phyloP scores from a whole-genome alignment of 2,797 vertebrate genomes.

The Kryptopterus vitreolus region DNA sequence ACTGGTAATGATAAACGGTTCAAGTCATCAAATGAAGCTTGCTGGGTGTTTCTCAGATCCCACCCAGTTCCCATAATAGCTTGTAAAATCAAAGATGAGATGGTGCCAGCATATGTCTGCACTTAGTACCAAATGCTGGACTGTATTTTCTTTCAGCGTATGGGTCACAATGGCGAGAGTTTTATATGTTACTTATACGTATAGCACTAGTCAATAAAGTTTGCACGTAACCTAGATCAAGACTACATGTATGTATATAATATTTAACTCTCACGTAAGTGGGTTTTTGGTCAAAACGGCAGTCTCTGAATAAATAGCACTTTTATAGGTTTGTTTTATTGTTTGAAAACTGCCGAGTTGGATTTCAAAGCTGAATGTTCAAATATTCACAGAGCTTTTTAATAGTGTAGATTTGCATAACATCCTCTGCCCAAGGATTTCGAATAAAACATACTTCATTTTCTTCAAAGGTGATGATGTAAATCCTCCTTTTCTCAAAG shows the following conservation, averaged over 20 bases:
- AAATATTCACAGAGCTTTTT: not conserved
- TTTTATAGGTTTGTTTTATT: not conserved
- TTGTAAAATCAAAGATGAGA: slow-evolving; percentile 14
- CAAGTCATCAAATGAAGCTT: slow-evolving; percentile 35
- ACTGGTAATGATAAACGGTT: slow-evolving; percentile 44
- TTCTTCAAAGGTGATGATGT: too few relatives aligned
- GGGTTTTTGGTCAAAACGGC: not conserved
- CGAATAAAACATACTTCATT: not conserved
- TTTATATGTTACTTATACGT: not conserved
- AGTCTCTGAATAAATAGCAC: not conserved
- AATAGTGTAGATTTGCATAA: too few relatives aligned
- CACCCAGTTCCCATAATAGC: slow-evolving; percentile 50
- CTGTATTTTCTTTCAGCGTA: not conserved
- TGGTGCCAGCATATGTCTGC: slow-evolving; percentile 6
- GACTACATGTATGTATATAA: not conserved
- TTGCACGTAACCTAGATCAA: not conserved
- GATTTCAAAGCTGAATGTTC: not conserved
- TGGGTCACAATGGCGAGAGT: not conserved
- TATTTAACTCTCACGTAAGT: not conserved
- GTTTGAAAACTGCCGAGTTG: not conserved
- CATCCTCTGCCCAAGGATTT: not conserved
- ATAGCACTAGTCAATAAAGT: not conserved
- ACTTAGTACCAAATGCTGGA: not conserved
- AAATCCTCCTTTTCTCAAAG: not conserved
- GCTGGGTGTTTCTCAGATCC: slow-evolving; percentile 47